phyloP scores from a whole-genome alignment of 2,113 vertebrate species.

The Marcusenius ussheri region DNA sequence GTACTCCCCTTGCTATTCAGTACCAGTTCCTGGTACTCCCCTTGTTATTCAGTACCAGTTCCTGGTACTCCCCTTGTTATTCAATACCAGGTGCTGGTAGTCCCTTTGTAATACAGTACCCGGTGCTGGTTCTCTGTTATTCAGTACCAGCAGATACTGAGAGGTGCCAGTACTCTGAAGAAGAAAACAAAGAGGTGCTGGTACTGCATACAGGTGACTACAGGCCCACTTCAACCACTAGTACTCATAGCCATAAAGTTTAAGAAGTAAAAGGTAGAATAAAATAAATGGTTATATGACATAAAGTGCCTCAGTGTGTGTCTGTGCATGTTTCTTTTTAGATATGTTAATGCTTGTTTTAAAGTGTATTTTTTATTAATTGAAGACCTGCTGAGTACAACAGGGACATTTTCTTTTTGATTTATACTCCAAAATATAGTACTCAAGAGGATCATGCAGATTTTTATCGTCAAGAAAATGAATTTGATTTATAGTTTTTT shows the following conservation, averaged over 20 bases:
- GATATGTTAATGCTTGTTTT: neutral
- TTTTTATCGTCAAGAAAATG: constrained; percentile 7
- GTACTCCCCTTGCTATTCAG: too few species aligned
- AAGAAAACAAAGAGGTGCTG: too few species aligned
- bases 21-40: neutral
- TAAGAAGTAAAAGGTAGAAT: neutral
- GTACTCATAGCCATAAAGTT: neutral
- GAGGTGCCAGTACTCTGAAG: neutral
- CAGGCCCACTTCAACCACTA: neutral
- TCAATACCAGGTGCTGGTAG: neutral
- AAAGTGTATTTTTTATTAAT: neutral
- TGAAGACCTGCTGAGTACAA: constrained; percentile 2
- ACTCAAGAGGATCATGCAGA: neutral
- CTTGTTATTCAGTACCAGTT: too few species aligned
- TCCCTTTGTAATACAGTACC: neutral
- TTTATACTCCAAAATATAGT: neutral
- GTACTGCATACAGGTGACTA: neutral
- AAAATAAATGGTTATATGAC: neutral
- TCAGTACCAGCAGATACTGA: neutral
- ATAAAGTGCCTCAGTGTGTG: neutral
- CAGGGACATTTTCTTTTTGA: neutral
- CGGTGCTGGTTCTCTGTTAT: neutral
- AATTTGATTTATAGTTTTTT: constrained; percentile 8
- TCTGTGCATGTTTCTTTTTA: neutral
- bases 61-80: neutral